A percentile compares a stretch with the other conserved stretches of the same genome.
Evolutionary conservation across 2,113 vertebrate species (phyloP).

Genomic region (Ophthalmolycus amberensis): DNA sequence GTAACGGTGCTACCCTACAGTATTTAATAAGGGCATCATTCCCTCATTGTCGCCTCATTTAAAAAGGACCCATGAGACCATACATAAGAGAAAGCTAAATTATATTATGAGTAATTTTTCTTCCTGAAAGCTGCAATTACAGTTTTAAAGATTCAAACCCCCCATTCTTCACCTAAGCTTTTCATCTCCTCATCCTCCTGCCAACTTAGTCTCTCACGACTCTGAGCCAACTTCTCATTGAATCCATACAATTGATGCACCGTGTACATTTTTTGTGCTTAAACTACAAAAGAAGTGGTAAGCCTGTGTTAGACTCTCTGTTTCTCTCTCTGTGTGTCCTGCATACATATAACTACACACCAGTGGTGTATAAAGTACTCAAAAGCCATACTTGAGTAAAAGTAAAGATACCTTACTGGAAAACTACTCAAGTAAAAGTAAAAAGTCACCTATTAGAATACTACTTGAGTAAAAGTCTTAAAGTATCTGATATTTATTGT

Average conservation of each 20-base stretch:
- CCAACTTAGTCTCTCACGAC: constrained; percentile 24
- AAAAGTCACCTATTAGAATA: no score
- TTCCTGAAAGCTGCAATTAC: constrained; percentile 49
- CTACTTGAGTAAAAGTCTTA: no score
- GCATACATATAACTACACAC: neutral
- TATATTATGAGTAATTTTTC: constrained; percentile 45
- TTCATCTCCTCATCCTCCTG: constrained; percentile 46
- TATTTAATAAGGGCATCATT: constrained; percentile 46
- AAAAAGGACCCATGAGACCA: constrained; percentile 21
- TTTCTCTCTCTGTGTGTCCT: neutral
- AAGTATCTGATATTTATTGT: no score
- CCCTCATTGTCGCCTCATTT: constrained; percentile 19
- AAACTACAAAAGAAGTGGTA: constrained; percentile 5
- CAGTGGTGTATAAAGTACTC: no score
- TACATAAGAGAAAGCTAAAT: constrained; percentile 19
- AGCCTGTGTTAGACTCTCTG: neutral
- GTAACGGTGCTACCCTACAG: constrained; percentile 17
- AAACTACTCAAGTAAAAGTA: no score
- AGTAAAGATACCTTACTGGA: no score
- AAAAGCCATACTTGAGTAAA: no score
- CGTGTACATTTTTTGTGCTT: constrained; percentile 18
- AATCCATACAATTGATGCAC: constrained; percentile 34
- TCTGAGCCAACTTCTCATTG: constrained; percentile 13
- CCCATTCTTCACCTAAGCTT: constrained; percentile 44
- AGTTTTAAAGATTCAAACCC: constrained; percentile 48